These are phyloP conservation scores for Urosaurus nigricauda DNA, from an alignment of 2,797 vertebrate genomes.

Conservation along the genomic window DNA sequence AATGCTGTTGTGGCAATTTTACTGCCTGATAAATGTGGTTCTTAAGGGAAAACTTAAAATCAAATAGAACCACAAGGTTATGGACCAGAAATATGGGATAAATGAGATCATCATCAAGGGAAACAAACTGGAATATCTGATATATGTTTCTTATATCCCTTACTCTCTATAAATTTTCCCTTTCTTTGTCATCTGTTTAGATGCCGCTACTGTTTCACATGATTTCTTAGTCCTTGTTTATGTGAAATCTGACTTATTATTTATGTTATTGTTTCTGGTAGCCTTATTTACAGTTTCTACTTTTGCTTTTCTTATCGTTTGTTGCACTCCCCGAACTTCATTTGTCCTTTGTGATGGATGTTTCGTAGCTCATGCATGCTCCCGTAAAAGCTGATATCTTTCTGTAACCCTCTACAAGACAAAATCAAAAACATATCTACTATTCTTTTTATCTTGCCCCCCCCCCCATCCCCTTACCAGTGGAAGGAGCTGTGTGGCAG, in stretches of 20 bases:
- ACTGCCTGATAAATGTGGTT: neutral
- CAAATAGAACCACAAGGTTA: conserved; percentile 20
- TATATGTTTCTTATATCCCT: fast-evolving
- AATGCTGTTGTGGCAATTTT: conserved; percentile 16
- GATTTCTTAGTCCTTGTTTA: conserved; percentile 37
- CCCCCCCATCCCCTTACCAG: neutral
- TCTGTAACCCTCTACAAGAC: neutral
- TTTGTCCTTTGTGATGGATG: fast-evolving
- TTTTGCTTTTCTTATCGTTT: conserved; percentile 31
- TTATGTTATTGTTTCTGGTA: neutral
- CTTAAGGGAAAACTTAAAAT: conserved; percentile 19
- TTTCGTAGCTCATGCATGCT: fast-evolving
- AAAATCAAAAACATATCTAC: neutral
- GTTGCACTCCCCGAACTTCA: neutral
- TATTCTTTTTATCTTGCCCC: neutral
- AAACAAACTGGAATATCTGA: conserved; percentile 28
- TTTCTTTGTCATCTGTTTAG: neutral
- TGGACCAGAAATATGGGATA: neutral
- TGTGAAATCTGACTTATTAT: neutral
- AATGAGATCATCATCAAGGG: conserved; percentile 7
- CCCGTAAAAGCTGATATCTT: conserved; percentile 8
- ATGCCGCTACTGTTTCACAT: neutral
- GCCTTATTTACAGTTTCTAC: conserved; percentile 26
- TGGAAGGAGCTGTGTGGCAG: neutral
- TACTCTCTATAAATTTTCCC: neutral